Evolutionary conservation across 2,888 invertebrate species (phyloP), one percentile per base, ranked within the genome.

Genomic region (Stenodema calcarata): DNA sequence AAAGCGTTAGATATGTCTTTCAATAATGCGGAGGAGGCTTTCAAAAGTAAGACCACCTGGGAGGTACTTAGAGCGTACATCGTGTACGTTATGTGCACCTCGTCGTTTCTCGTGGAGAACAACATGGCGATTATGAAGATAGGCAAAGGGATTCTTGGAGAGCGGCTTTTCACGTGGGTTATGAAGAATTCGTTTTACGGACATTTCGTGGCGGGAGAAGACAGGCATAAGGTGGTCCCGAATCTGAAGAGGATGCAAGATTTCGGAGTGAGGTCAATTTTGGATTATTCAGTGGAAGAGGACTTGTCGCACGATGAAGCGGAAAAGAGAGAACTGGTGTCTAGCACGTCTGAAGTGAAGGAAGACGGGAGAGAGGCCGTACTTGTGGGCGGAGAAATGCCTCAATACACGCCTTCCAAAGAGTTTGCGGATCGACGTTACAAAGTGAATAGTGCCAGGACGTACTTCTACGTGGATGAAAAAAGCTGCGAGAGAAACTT

Each of bases 271-370:
- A 99, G 99, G 91, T 97, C 99, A 75, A 99, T 99, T 91, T 94
- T 99, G 88, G 99, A 99, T 92, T 99, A 99, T 92, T 99, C 98
- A 87, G 99, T 98, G 0, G 99, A 99, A 92, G 98, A 99, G 91
- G 99, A 99, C 91, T 92, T 98, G 89, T 94, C 95, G 16, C 95
- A 96, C 90, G 98, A 98, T 90, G 96, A 99, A 91, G 99, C 99
- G 0, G 96, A 96, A 91, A 95, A 97, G 91, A 95, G 96, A 89
- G 98, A 98, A 94, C 95, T 98, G 91, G 95, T 95, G 97, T 98
- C 93, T 93, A 93, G 93, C 87, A 42, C 87, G 27, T 87, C 89
- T 18, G 89, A 89, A 70, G 70, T 23, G 23, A 23, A 18, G 18
- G 1, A 76, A 88, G 76, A 50, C 44, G 16, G 42, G 18, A 70